Conservation (phyloP, 2,888 invertebrate species). For the Melipona bicolor region DNA sequence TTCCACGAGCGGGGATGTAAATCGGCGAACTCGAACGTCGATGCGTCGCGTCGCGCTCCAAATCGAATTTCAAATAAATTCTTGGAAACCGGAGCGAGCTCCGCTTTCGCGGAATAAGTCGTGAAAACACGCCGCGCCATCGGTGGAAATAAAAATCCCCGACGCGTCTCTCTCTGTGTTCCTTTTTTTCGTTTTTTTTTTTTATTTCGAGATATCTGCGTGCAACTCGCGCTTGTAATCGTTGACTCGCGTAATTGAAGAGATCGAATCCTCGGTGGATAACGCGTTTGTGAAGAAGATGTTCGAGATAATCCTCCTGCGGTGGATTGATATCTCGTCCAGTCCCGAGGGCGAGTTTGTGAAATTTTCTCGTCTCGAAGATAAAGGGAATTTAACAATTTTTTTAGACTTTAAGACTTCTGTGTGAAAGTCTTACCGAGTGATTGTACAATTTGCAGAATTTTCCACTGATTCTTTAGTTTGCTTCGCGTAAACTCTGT, state of each 20-base stretch:
- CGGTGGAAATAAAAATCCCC: constrained; percentile 31
- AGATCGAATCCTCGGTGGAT: constrained; percentile 5
- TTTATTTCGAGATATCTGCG: background rate
- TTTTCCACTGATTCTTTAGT: too few relatives aligned
- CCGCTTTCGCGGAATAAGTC: constrained; percentile 19
- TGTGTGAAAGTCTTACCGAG: too few relatives aligned
- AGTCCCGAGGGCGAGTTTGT: background rate
- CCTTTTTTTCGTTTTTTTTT: background rate
- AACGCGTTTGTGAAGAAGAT: background rate
- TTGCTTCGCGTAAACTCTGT: too few relatives aligned
- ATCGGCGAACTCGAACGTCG: constrained; percentile 8
- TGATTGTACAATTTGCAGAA: too few relatives aligned
- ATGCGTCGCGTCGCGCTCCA: background rate
- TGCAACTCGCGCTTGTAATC: background rate
- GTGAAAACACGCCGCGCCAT: background rate
- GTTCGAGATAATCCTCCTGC: background rate
- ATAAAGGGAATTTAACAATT: too few relatives aligned
- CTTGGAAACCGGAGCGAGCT: constrained; percentile 21
- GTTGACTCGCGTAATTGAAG: constrained; percentile 13
- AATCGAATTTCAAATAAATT: constrained; percentile 53
- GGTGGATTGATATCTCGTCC: background rate
- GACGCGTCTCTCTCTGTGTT: background rate
- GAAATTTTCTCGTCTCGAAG: background rate
- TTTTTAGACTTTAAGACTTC: too few relatives aligned
- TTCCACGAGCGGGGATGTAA: constrained; percentile 51